phyloP scores from a whole-genome alignment of 2,797 vertebrate genomes.

The Thamnophis elegans region DNA sequence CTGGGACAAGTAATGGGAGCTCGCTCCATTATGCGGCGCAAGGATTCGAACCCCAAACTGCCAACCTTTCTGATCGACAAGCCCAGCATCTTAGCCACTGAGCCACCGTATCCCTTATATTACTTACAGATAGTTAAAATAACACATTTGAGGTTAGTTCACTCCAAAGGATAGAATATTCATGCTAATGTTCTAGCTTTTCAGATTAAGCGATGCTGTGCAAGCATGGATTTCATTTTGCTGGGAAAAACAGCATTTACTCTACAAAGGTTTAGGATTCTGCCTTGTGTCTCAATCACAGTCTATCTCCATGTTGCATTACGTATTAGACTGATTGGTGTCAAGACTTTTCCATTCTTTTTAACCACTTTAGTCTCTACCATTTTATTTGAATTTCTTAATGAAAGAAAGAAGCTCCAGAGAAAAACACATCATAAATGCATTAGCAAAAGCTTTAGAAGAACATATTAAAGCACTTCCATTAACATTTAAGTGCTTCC shows the following conservation, averaged over 20 bases:
- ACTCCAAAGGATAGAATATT: not conserved
- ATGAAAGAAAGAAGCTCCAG: conserved; percentile 10
- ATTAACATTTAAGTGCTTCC: conserved; percentile 15
- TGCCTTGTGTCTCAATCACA: not conserved
- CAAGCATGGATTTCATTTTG: conserved; percentile 16
- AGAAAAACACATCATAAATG: not conserved
- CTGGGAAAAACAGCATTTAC: not conserved
- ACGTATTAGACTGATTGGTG: not conserved
- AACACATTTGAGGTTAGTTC: not conserved
- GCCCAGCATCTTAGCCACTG: too few relatives aligned
- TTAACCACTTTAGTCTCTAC: conserved; percentile 26
- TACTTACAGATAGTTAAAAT: conserved; percentile 24
- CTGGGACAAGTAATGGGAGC: too few relatives aligned
- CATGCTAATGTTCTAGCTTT: not conserved
- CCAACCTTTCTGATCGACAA: too few relatives aligned
- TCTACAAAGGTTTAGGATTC: not conserved
- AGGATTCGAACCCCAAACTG: too few relatives aligned
- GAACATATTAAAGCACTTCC: not conserved
- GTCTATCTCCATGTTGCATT: not conserved
- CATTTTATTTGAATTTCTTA: conserved; percentile 32
- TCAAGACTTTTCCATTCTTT: conserved; percentile 2
- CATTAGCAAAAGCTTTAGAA: conserved; percentile 33
- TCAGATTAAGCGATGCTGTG: not conserved
- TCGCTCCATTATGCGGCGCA: too few relatives aligned
- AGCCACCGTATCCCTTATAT: not conserved